Percentiles rank a stretch among this genome's conserved stretches.
Conservation (phyloP, 1,140 invertebrate species). For the Oreohelix idahoensis region DNA sequence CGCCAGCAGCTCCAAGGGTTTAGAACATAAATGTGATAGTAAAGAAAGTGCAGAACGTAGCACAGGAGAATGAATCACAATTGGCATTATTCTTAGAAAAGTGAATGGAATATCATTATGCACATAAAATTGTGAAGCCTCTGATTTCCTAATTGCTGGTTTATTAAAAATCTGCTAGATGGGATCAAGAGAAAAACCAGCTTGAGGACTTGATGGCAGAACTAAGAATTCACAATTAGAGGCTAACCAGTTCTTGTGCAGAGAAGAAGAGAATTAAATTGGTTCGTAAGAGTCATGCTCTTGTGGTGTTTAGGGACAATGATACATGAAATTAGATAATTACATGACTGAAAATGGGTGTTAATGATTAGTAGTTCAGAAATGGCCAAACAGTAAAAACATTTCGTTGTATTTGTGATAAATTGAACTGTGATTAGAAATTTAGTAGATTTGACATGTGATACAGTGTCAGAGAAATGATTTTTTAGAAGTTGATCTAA, state of each 20-base stretch:
- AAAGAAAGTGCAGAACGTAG: conserved; percentile 36
- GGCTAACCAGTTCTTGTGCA: too few relatives aligned
- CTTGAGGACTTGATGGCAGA: too few relatives aligned
- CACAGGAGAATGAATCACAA: conserved; percentile 30
- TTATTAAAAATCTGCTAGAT: too few relatives aligned
- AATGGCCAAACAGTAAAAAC: too few relatives aligned
- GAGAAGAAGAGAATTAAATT: too few relatives aligned
- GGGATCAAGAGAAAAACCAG: too few relatives aligned
- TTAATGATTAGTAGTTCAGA: too few relatives aligned
- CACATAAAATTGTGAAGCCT: background rate
- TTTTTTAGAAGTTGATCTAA: background rate
- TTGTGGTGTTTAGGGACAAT: too few relatives aligned
- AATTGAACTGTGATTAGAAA: background rate
- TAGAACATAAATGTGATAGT: conserved; percentile 19
- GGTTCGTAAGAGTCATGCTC: too few relatives aligned
- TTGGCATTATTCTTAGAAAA: background rate
- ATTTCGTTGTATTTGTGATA: background rate
- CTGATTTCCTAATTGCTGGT: background rate
- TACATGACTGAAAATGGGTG: too few relatives aligned
- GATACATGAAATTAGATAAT: too few relatives aligned
- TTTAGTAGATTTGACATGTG: background rate
- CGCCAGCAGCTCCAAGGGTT: background rate
- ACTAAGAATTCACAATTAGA: too few relatives aligned
- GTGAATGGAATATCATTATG: background rate
- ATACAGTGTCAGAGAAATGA: background rate